phyloP scores from a whole-genome alignment of 2,888 invertebrate species.

The Agonopterix alstromeriana region DNA sequence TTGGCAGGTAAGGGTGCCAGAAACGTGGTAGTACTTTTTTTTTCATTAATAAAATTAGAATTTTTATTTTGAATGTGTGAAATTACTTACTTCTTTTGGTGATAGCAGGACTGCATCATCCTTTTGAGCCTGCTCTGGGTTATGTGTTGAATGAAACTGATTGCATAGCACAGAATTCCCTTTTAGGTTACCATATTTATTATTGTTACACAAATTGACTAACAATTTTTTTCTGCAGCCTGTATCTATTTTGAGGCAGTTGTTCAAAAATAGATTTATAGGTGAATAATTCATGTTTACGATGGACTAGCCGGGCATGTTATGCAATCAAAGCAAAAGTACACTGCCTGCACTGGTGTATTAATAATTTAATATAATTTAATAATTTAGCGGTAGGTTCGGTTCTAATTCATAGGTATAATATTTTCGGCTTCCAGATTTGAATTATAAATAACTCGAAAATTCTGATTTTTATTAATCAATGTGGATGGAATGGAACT shows the following conservation, averaged over 20 bases:
- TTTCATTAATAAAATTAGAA: no score
- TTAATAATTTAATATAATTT: no score
- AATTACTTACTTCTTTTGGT: constrained; percentile 56
- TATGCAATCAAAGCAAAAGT: constrained; percentile 36
- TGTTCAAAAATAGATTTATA: constrained; percentile 36
- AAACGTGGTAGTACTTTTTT: no score
- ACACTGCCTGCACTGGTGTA: no score
- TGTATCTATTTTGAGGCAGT: constrained; percentile 43
- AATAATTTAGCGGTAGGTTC: no score
- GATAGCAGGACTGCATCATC: constrained; percentile 51
- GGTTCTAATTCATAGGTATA: no score
- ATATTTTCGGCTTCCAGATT: no score
- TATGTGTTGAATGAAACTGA: constrained; percentile 20
- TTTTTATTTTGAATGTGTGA: background rate
- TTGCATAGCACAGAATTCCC: constrained; percentile 11
- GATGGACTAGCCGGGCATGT: constrained; percentile 27
- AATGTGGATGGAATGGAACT: no score
- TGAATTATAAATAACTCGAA: no score
- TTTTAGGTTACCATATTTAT: no score
- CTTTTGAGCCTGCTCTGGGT: constrained; percentile 35
- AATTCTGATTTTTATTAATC: no score
- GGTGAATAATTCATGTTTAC: constrained; percentile 56
- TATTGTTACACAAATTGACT: constrained; percentile 23
- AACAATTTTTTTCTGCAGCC: constrained; percentile 32
- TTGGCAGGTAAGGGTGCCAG: no score